Conservation (phyloP, 2,113 vertebrate species). For the Neolamprologus tretocephalus region DNA sequence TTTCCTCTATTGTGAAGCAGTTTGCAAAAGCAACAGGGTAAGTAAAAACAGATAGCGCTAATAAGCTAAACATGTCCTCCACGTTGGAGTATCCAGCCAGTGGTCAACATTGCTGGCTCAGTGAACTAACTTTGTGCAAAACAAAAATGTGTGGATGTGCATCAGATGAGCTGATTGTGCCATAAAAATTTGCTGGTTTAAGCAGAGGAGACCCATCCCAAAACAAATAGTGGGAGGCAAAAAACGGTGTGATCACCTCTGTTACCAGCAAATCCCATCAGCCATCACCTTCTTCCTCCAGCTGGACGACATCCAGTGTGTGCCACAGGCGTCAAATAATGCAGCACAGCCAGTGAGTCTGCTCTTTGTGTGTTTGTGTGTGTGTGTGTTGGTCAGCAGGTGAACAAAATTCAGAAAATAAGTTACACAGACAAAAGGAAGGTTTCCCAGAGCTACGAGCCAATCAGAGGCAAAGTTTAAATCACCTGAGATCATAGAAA, state of each 20-base stretch:
- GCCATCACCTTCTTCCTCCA: neutral
- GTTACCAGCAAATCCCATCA: neutral
- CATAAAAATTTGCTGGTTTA: neutral
- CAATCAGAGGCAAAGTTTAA: conserved; percentile 2
- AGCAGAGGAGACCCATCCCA: neutral
- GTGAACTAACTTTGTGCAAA: neutral
- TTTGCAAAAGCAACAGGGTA: neutral
- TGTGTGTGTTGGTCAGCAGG: neutral
- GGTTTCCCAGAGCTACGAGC: neutral
- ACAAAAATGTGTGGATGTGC: neutral
- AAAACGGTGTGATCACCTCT: neutral
- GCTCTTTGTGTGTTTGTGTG: neutral
- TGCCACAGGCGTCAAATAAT: neutral
- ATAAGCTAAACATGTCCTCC: neutral
- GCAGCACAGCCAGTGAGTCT: neutral
- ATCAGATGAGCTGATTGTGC: neutral
- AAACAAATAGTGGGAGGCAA: neutral
- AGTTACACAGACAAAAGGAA: neutral
- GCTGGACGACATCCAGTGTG: neutral
- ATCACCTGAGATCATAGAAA: conserved; percentile 2
- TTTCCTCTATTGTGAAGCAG: neutral
- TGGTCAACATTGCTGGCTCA: neutral
- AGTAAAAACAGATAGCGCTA: neutral
- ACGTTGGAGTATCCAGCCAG: neutral
- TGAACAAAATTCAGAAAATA: neutral